A percentile compares a stretch with the other conserved stretches of the same genome.
Evolutionary conservation across 2,888 invertebrate species (phyloP).

Genomic region (Pseudanteris insignis): DNA sequence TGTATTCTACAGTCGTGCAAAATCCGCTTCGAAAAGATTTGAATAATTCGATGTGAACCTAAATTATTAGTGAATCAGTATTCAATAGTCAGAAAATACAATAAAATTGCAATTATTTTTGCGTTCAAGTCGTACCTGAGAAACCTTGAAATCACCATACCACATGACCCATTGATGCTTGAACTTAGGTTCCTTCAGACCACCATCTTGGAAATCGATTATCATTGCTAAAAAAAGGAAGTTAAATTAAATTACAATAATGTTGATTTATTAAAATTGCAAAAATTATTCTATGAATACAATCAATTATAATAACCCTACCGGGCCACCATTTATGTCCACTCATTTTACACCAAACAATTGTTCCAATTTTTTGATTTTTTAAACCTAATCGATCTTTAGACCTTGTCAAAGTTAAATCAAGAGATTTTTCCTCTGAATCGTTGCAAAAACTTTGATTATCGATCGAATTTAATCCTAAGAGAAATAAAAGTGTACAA

Average conservation of each 20-base stretch:
- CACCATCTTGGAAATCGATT: slow-evolving; percentile 58
- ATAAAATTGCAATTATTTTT: neutral
- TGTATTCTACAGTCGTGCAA: slow-evolving; percentile 29
- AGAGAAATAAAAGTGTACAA: neutral
- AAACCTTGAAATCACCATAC: slow-evolving; percentile 60
- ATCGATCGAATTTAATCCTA: neutral
- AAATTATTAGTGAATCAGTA: neutral
- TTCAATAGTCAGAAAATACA: slow-evolving; percentile 1
- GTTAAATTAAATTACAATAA: neutral
- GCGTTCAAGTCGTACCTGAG: slow-evolving; percentile 50
- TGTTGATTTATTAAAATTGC: too few species aligned
- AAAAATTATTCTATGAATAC: too few species aligned
- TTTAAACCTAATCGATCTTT: slow-evolving; percentile 51
- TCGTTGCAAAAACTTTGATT: too few species aligned
- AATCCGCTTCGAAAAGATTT: slow-evolving; percentile 51
- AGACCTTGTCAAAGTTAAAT: neutral
- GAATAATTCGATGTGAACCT: slow-evolving; percentile 52
- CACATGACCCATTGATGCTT: slow-evolving; percentile 62
- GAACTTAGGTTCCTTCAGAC: slow-evolving; percentile 56
- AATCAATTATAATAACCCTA: too few species aligned
- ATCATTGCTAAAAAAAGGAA: slow-evolving; percentile 51
- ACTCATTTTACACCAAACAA: slow-evolving; percentile 59
- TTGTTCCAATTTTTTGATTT: slow-evolving; percentile 57
- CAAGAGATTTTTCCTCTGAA: too few species aligned
- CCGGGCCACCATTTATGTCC: slow-evolving; percentile 62